phyloP scores from a whole-genome alignment of 2,113 vertebrate species.

The Lutjanus erythropterus region DNA sequence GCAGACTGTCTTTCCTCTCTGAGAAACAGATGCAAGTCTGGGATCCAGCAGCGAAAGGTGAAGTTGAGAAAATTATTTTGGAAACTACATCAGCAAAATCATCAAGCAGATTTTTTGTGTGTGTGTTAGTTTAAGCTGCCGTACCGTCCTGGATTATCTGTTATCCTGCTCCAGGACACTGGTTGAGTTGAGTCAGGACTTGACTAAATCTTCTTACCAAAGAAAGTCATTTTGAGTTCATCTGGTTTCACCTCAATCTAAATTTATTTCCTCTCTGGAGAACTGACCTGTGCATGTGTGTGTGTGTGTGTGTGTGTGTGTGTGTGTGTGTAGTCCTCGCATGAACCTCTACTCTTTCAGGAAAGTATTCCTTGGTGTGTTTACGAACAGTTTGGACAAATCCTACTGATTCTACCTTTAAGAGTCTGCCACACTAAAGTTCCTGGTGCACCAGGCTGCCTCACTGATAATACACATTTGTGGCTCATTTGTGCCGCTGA shows the following conservation, averaged over 20 bases:
- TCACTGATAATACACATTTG: not conserved
- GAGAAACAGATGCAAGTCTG: not conserved
- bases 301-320: too few relatives aligned
- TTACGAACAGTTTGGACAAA: too few relatives aligned
- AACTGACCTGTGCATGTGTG: too few relatives aligned
- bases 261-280: not conserved
- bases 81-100: not conserved
- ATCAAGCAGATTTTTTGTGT: not conserved
- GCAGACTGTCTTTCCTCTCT: not conserved
- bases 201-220: not conserved
- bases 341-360: not conserved
- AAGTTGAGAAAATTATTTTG: not conserved
- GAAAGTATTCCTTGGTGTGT: not conserved
- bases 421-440: too few relatives aligned
- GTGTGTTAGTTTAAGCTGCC: not conserved
- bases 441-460: not conserved
- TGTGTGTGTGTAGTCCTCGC: not conserved
- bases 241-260: not conserved
- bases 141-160: not conserved
- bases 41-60: not conserved
- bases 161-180: not conserved
- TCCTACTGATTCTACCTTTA: too few relatives aligned
- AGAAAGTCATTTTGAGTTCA: not conserved
- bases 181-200: not conserved
- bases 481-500: not conserved